Evolutionary conservation across 2,888 invertebrate genomes (phyloP).

Genomic region (Lithophane socia): DNA sequence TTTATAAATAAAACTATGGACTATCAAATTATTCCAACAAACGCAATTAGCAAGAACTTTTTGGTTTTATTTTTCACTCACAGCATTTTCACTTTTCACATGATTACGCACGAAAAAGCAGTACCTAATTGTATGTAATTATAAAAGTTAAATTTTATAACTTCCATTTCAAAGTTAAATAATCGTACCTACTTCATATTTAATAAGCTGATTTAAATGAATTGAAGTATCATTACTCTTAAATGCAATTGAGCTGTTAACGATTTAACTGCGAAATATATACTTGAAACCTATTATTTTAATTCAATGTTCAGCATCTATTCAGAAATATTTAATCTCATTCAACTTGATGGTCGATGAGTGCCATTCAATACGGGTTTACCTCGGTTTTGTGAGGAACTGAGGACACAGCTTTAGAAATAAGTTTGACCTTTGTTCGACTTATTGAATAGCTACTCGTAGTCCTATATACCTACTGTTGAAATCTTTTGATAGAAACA

Average conservation of each 20-base stretch:
- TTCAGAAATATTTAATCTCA: slow-evolving; percentile 26
- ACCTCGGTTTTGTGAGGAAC: slow-evolving; percentile 1
- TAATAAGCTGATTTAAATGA: slow-evolving; percentile 4
- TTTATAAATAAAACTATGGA: slow-evolving; percentile 11
- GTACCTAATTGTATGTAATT: not conserved
- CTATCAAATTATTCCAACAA: slow-evolving; percentile 5
- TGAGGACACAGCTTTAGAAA: slow-evolving; percentile 30
- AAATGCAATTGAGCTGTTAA: slow-evolving; percentile 16
- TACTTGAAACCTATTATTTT: slow-evolving; percentile 18
- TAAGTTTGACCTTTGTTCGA: slow-evolving; percentile 31
- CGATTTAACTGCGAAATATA: slow-evolving; percentile 17
- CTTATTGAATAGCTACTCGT: slow-evolving; percentile 17
- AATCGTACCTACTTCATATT: not conserved
- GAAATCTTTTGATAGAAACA: slow-evolving; percentile 30
- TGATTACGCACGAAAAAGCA: not conserved
- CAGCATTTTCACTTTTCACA: slow-evolving; percentile 1
- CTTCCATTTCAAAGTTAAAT: not conserved
- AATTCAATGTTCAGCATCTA: slow-evolving; percentile 13
- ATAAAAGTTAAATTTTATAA: not conserved
- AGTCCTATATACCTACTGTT: slow-evolving; percentile 9
- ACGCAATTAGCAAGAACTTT: not conserved
- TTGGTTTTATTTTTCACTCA: not conserved
- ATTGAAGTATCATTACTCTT: not conserved
- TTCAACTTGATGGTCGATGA: slow-evolving; percentile 23
- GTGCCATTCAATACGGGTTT: slow-evolving; percentile 22